phyloP scores from a whole-genome alignment of 1,140 invertebrate genomes.

The Philopotamus ludificatus region DNA sequence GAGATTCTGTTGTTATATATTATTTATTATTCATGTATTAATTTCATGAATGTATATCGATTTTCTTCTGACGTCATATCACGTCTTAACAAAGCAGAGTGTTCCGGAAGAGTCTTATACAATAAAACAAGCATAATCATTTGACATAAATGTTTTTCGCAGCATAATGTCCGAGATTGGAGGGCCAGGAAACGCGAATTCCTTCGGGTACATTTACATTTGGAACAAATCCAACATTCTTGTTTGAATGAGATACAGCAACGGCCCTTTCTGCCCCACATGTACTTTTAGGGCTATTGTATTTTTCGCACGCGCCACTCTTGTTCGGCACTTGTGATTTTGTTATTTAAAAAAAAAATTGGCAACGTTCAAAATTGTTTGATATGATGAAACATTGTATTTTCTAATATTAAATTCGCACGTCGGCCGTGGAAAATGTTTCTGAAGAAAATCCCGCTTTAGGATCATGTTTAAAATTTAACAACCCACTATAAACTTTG shows the following conservation, averaged over 20 bases:
- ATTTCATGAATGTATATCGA: neutral
- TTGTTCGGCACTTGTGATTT: too few species aligned
- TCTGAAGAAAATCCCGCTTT: too few species aligned
- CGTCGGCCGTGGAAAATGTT: too few species aligned
- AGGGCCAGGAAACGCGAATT: constrained; percentile 10
- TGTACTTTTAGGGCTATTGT: neutral
- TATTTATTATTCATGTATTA: neutral
- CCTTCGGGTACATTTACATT: constrained; percentile 32
- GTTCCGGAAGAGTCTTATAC: neutral
- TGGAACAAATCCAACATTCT: constrained; percentile 31
- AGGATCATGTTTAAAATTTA: too few species aligned
- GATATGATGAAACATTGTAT: too few species aligned
- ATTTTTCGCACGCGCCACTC: neutral
- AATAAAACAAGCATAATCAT: neutral
- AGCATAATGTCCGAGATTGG: neutral
- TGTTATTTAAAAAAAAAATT: too few species aligned
- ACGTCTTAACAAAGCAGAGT: neutral
- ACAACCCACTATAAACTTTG: too few species aligned
- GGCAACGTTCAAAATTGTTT: too few species aligned
- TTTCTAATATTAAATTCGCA: too few species aligned
- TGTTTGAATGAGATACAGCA: constrained; percentile 24
- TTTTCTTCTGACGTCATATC: neutral
- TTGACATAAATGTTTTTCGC: neutral
- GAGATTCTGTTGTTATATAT: neutral
- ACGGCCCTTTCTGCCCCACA: neutral